These are phyloP conservation scores for Elysia chlorotica DNA, from an alignment of 1,140 invertebrate genomes.

Conservation along the genomic window DNA sequence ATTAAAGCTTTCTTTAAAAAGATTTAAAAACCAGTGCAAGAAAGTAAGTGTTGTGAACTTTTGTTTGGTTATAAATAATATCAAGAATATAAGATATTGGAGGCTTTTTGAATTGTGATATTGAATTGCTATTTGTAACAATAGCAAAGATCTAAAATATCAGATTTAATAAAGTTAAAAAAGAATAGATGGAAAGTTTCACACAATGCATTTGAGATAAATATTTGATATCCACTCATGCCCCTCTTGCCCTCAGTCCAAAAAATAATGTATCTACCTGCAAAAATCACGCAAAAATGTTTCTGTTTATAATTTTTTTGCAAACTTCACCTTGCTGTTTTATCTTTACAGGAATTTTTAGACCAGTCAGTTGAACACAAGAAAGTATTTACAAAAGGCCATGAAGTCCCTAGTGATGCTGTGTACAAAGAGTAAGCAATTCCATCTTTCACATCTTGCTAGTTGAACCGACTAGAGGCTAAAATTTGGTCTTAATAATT, in stretches of 20 bases:
- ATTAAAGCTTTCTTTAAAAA: no score
- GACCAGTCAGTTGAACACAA: background rate
- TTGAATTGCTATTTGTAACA: no score
- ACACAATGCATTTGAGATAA: background rate
- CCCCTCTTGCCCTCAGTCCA: background rate
- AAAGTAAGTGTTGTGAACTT: no score
- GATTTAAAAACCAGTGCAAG: no score
- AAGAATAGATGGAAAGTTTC: background rate
- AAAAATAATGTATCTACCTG: background rate
- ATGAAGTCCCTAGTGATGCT: background rate
- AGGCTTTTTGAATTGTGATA: no score
- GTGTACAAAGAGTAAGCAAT: slow-evolving; percentile 1
- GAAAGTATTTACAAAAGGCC: slow-evolving; percentile 13
- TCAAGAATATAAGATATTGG: no score
- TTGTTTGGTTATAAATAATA: no score
- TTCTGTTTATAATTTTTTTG: background rate
- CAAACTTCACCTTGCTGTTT: background rate
- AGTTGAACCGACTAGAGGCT: background rate
- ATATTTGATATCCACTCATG: background rate
- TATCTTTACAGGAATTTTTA: background rate
- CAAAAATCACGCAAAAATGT: background rate
- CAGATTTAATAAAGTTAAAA: no score
- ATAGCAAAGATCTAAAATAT: no score
- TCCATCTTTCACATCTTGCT: background rate
- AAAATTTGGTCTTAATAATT: no score